Percentiles rank a stretch among this genome's conserved stretches.
These are phyloP conservation scores for Mercenaria mercenaria DNA, from an alignment of 1,140 invertebrate genomes.

Conservation along the genomic window DNA sequence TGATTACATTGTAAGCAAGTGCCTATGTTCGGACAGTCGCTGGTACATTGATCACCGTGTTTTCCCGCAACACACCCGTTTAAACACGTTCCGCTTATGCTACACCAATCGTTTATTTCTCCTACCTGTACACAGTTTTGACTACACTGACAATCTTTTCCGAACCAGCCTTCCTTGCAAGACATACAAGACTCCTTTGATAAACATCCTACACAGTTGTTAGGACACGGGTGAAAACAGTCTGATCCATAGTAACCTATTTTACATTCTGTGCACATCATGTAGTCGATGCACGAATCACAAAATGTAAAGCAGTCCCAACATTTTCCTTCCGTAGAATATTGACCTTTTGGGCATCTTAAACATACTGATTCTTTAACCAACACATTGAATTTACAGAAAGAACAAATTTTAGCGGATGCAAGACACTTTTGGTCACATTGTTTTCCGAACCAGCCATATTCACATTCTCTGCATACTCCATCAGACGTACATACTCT, in stretches of 20 bases:
- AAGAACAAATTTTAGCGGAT: neutral
- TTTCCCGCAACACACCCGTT: neutral
- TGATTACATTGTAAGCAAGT: neutral
- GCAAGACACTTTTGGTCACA: neutral
- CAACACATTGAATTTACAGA: neutral
- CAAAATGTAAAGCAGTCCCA: neutral
- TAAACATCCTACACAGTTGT: neutral
- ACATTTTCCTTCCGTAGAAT: neutral
- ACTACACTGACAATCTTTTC: neutral
- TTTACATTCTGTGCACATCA: neutral
- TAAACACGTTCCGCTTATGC: neutral
- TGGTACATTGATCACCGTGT: neutral
- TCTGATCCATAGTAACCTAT: neutral
- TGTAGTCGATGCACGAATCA: neutral
- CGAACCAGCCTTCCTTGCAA: neutral
- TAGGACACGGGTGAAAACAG: neutral
- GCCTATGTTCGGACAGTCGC: neutral
- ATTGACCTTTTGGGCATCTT: neutral
- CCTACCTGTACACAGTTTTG: neutral
- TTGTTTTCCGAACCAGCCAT: neutral
- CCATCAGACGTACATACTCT: neutral
- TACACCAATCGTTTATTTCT: neutral
- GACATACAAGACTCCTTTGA: neutral
- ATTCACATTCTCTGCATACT: neutral
- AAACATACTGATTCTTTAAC: neutral